These are phyloP conservation scores for Crioceris asparagi DNA, from an alignment of 2,888 invertebrate species.

Conservation along the genomic window DNA sequence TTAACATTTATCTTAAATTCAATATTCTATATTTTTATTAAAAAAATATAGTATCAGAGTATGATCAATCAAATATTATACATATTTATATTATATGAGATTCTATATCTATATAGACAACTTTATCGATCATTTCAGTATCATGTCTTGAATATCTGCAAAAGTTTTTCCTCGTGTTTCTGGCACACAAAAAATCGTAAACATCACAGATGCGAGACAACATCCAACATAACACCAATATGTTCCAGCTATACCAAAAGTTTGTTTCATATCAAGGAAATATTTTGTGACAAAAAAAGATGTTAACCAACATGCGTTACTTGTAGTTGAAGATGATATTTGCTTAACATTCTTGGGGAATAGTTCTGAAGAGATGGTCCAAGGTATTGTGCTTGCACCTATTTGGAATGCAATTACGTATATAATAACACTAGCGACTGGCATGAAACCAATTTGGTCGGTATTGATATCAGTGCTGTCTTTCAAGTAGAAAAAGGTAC, in stretches of 20 bases:
- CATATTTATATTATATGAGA: too few species aligned
- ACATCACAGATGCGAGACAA: conserved; percentile 48
- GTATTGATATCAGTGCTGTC: conserved; percentile 36
- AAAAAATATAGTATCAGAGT: too few species aligned
- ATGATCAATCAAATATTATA: too few species aligned
- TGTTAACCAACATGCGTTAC: conserved; percentile 60
- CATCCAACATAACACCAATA: conserved; percentile 60
- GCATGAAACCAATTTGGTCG: conserved; percentile 51
- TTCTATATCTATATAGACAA: too few species aligned
- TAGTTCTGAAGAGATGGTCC: conserved; percentile 70
- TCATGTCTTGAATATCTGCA: conserved; percentile 64
- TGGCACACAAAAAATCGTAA: conserved; percentile 67
- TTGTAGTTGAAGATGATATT: conserved; percentile 59
- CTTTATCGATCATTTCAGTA: conserved; percentile 8
- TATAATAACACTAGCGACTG: conserved; percentile 56
- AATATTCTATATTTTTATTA: too few species aligned
- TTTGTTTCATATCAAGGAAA: conserved; percentile 46
- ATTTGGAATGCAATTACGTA: conserved; percentile 51
- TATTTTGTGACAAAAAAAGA: conserved; percentile 64
- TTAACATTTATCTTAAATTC: too few species aligned
- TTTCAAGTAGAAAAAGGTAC: conserved; percentile 40
- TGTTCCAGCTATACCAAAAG: conserved; percentile 50
- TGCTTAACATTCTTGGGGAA: conserved; percentile 68
- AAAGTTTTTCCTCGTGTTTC: conserved; percentile 84
- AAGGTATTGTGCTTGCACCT: conserved; percentile 61